Conservation (phyloP, 2,888 invertebrate genomes). For the Protodeltote pygarga region DNA sequence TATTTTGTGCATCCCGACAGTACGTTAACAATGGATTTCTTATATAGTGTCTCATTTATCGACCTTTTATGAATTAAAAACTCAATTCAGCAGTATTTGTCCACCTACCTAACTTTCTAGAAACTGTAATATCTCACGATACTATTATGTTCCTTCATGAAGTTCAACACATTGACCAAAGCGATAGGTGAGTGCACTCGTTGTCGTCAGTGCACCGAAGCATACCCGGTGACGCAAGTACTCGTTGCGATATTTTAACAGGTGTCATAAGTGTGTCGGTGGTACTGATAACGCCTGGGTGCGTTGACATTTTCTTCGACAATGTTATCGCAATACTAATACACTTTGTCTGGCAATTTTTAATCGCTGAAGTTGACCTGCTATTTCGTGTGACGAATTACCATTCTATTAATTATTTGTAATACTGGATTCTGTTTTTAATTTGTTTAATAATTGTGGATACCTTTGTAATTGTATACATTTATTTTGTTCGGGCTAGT, state of each 20-base stretch:
- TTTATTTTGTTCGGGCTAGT: not conserved
- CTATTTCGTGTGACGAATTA: not conserved
- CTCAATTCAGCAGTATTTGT: no score
- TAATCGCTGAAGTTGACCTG: not conserved
- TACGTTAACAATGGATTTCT: no score
- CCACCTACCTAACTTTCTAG: no score
- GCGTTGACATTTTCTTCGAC: constrained; percentile 52
- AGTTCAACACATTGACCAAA: constrained; percentile 6
- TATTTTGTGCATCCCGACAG: no score
- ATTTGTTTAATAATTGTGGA: no score
- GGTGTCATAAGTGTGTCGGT: constrained; percentile 59
- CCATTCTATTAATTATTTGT: not conserved
- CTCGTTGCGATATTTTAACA: constrained; percentile 56
- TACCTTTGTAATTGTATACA: no score
- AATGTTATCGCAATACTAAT: constrained; percentile 49
- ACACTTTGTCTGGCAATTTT: constrained; percentile 18
- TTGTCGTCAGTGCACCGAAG: constrained; percentile 5
- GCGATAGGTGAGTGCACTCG: constrained; percentile 29
- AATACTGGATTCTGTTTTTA: no score
- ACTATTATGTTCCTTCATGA: no score
- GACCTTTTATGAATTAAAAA: no score
- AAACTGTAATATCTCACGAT: no score
- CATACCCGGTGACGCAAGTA: constrained; percentile 16
- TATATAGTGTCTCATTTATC: no score
- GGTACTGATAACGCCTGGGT: constrained; percentile 52